phyloP scores from a whole-genome alignment of 2,888 invertebrate genomes.

The Germaria angustata region DNA sequence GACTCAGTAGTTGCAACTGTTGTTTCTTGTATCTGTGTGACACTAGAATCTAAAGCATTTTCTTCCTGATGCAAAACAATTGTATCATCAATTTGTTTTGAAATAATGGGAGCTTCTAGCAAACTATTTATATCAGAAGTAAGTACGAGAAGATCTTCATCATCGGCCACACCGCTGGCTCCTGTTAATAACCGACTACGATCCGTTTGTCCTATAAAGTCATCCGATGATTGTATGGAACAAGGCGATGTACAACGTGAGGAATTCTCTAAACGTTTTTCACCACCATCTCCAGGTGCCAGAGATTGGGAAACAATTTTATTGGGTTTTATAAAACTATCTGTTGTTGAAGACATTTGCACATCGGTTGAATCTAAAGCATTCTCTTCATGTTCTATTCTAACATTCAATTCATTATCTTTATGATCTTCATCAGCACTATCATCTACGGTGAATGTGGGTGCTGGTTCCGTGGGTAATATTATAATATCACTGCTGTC shows the following conservation, averaged over 20 bases:
- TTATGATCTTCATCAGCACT: conserved; percentile 74
- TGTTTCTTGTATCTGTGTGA: neutral
- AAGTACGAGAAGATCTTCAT: conserved; percentile 75
- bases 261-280: conserved; percentile 61
- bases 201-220: conserved; percentile 78
- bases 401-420: neutral
- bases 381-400: conserved; percentile 72
- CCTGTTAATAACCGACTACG: conserved; percentile 73
- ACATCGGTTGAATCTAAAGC: conserved; percentile 74
- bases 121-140: conserved; percentile 72
- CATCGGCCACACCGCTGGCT: conserved; percentile 72
- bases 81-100: conserved; percentile 7
- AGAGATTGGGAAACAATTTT: neutral
- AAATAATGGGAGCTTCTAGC: conserved; percentile 57
- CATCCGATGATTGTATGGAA: conserved; percentile 78
- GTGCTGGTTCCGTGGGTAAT: conserved; percentile 74
- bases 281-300: neutral
- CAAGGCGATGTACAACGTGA: conserved; percentile 75
- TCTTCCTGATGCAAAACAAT: neutral
- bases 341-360: conserved; percentile 56
- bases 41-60: neutral
- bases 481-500: conserved; percentile 76
- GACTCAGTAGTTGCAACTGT: conserved; percentile 13
- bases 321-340: conserved; percentile 53
- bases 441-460: conserved; percentile 74